Percentiles rank a stretch among this genome's conserved stretches.
Conservation (phyloP, 2,113 vertebrate species). For the Illadopsis cleaveri region DNA sequence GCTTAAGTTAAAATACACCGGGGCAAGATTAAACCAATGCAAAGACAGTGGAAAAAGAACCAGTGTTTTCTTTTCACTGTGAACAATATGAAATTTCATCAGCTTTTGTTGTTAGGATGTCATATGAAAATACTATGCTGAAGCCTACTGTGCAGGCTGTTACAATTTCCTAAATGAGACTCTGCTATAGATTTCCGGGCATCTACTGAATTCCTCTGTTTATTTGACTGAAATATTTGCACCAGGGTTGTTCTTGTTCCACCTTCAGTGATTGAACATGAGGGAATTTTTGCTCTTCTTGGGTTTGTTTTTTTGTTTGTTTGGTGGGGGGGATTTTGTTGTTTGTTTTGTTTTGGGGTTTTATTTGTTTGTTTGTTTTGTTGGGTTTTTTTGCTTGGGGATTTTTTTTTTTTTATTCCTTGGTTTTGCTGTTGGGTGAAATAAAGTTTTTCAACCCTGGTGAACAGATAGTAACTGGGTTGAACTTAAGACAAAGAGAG, state of each 20-base stretch:
- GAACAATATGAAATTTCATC: conserved; percentile 7
- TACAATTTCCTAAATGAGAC: neutral
- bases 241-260: neutral
- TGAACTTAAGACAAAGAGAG: neutral
- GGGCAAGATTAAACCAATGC: neutral
- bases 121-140: neutral
- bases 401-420: neutral
- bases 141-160: neutral
- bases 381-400: too few relatives aligned
- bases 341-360: neutral
- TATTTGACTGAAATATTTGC: neutral
- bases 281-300: neutral
- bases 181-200: neutral
- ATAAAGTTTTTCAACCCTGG: neutral
- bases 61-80: neutral
- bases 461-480: neutral
- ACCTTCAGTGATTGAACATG: neutral
- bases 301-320: too few relatives aligned
- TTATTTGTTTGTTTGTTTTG: too few relatives aligned
- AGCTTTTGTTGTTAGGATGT: neutral
- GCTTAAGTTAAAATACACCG: conserved; percentile 26
- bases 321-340: neutral
- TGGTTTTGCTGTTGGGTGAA: neutral
- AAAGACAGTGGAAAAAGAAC: neutral
- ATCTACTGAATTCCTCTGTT: neutral